These are phyloP conservation scores for Manis crassicaudata DNA, from an alignment of 2,797 vertebrate genomes.

Conservation along the genomic window DNA sequence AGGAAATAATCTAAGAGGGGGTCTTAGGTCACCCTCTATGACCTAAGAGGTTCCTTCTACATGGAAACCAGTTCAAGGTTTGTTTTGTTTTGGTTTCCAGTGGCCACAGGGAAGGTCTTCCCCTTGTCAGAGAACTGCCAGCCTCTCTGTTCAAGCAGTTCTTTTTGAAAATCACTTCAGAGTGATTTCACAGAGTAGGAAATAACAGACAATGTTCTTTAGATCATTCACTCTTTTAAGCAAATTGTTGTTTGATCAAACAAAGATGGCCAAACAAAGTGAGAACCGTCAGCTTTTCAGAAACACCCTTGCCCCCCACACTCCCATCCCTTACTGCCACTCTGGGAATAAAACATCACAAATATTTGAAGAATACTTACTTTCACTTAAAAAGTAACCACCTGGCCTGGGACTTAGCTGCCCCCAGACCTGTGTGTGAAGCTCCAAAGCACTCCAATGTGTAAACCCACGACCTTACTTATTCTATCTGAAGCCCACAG, in stretches of 20 bases:
- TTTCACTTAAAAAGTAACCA: not conserved
- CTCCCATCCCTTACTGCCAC: not conserved
- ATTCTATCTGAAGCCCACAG: not conserved
- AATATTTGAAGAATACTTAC: not conserved
- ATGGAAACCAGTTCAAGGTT: not conserved
- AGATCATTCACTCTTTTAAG: not conserved
- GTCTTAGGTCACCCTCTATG: too few relatives aligned
- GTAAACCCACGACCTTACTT: not conserved
- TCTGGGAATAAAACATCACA: conserved; percentile 20
- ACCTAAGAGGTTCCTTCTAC: too few relatives aligned
- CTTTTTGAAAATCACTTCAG: not conserved
- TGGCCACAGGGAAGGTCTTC: not conserved
- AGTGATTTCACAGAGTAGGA: not conserved
- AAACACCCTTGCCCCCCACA: not conserved
- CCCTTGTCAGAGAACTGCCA: not conserved
- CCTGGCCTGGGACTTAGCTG: not conserved
- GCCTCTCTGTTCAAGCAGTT: not conserved
- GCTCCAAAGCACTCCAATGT: not conserved
- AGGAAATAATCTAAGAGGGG: not conserved
- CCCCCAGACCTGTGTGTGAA: not conserved
- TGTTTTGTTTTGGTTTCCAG: conserved; percentile 5
- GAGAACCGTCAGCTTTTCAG: conserved; percentile 9
- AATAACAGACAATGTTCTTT: not conserved
- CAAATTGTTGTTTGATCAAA: not conserved
- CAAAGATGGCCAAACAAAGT: not conserved